These are phyloP conservation scores for Phalera bucephala DNA, from an alignment of 2,888 invertebrate genomes.

Conservation along the genomic window DNA sequence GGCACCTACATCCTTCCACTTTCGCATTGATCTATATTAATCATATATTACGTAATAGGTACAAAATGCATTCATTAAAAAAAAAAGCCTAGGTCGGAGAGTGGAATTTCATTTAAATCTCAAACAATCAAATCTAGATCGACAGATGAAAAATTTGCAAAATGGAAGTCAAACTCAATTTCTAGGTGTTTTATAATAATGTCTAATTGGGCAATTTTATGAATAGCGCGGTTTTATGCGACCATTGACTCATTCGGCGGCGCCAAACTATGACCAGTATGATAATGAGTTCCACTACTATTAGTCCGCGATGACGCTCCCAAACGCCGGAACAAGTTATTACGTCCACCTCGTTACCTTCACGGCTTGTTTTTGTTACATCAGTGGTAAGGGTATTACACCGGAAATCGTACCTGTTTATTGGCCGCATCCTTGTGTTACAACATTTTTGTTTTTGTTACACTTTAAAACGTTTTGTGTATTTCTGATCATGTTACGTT, in stretches of 20 bases:
- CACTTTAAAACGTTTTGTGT: conserved; percentile 1
- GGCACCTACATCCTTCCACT: too few relatives aligned
- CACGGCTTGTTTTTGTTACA: conserved; percentile 45
- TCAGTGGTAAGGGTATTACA: conserved; percentile 40
- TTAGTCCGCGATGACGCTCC: conserved; percentile 31
- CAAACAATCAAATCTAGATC: conserved; percentile 14
- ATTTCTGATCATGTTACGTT: conserved; percentile 27
- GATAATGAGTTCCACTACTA: conserved; percentile 47
- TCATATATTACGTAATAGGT: too few relatives aligned
- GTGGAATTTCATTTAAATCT: too few relatives aligned
- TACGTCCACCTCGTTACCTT: conserved; percentile 37
- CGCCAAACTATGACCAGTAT: conserved; percentile 58
- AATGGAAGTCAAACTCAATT: conserved; percentile 13
- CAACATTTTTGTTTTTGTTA: conserved; percentile 38
- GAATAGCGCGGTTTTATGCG: conserved; percentile 45
- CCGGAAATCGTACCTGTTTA: conserved; percentile 71
- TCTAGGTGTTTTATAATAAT: conserved; percentile 32
- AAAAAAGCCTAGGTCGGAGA: too few relatives aligned
- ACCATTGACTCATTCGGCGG: conserved; percentile 54
- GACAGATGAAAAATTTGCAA: background rate
- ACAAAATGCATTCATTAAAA: too few relatives aligned
- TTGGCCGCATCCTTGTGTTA: conserved; percentile 52
- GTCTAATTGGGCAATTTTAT: conserved; percentile 48
- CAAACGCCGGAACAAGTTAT: conserved; percentile 38
- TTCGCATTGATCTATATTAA: too few relatives aligned